Base-by-base conservation (phyloP, 2,888 invertebrate species). In the Drosophila meridiana region DNA sequence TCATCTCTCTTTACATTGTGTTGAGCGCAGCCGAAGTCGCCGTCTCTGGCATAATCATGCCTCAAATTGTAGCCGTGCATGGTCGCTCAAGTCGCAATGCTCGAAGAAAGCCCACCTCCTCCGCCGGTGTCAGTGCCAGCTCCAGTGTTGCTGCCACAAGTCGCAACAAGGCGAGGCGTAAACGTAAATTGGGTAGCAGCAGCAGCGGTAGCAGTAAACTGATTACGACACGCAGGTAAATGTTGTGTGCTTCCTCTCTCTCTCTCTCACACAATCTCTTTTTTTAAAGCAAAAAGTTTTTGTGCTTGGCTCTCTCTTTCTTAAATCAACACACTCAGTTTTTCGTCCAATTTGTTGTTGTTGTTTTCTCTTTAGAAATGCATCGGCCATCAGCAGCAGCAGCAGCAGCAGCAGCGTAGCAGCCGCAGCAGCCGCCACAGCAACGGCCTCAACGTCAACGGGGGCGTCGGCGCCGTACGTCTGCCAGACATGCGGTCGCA, bases 401-500 rank as follows among this genome's bases (percentile, higher is more conserved):
- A 50, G 63, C 59, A 60, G 47, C 63, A 63, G 32, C 58, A 11
- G 34, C 64, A 50, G 63, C 20, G 20, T 20, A 20, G 20, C 57
- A 1, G 26, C 47, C 2, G 11, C 66, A 42, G 11, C 58, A 3
- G 11, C 64, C 9, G 20, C 62, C 13, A 36, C 36, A 11, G 36
- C 9, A 11, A 38, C 62, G n/a, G n/a, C 63, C 14, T 47, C 65
- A 28, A 34, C 34, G 26, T 14, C n/a, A 40, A n/a, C n/a, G 40
- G 45, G 26, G 20, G 57, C 70, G 11, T 30, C 71, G 30, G 82
- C 86, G 40, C 84, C 90, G 7, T 91, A 77, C 68, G 83, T 85
- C 36, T 92, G 91, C 74, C 69, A 77, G 59, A 91, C 87, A 38
- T 92, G 91, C 68, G 92, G 91, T 59, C 92, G 91, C 69, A 80